phyloP scores from a whole-genome alignment of 2,113 vertebrate genomes.

The Pangasianodon hypophthalmus region DNA sequence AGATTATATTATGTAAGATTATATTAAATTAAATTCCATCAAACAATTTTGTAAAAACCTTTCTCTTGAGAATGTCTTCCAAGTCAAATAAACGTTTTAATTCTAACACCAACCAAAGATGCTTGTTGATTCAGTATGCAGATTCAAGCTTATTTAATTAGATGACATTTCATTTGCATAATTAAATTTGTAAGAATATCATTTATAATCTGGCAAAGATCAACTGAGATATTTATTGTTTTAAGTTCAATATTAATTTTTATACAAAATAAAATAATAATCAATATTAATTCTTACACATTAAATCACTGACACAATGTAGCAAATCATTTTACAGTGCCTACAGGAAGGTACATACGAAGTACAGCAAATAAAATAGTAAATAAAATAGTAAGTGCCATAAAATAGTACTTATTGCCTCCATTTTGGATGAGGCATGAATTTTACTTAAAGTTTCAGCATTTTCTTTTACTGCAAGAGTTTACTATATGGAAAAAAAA shows the following conservation, averaged over 20 bases:
- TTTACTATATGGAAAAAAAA: neutral
- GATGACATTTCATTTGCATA: neutral
- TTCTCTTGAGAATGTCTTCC: neutral
- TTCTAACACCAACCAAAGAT: too few relatives aligned
- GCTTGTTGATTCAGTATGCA: neutral
- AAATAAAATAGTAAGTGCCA: neutral
- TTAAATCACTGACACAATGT: too few relatives aligned
- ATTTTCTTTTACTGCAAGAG: neutral
- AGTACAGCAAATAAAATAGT: neutral
- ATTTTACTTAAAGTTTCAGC: neutral
- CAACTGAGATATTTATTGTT: neutral
- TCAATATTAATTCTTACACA: too few relatives aligned
- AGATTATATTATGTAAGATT: neutral
- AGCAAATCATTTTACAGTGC: neutral
- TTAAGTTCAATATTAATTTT: neutral
- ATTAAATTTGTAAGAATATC: neutral
- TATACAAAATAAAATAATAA: neutral
- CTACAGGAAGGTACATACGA: neutral
- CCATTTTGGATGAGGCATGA: neutral
- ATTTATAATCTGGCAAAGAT: neutral
- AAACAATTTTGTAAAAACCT: neutral
- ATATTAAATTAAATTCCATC: neutral
- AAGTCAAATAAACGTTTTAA: neutral
- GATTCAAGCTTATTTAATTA: neutral
- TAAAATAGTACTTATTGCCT: neutral